Evolutionary conservation across 2,797 vertebrate genomes (phyloP), one percentile per base, ranked within the genome.

Genomic region (Diplodus sargus): DNA sequence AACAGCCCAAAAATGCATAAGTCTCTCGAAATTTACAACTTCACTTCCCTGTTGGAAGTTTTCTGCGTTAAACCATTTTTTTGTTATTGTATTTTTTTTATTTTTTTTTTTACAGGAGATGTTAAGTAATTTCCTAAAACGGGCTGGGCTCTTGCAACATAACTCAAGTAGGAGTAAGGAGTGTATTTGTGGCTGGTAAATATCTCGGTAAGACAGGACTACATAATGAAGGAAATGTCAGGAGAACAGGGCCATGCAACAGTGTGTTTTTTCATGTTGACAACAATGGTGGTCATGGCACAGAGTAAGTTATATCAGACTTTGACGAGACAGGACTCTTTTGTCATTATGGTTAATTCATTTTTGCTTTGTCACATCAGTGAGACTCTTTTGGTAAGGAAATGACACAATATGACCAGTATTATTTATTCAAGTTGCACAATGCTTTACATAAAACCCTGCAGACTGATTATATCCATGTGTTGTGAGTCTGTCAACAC

Each of bases 391-490:
- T 59, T 5, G 2, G 0, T n/a, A 30, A 30, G 1, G 28, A 39
- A 30, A 23, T 11, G 12, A 51, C 45, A 43, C 6, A 58, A 71
- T 22, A 43, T 34, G 1, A 15, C 2, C 49, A 28, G 25, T 47
- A 0, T 51, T 25, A 28, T 45, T 45, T 9, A 39, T 42, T 47
- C 34, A 9, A 4, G 12, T 22, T 53, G 4, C 0, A n/a, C 25
- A 20, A 51, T 15, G 3, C 30, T 63, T 3, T n/a, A 53, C 10
- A 9, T 18, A 7, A 15, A 62, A 22, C 7, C 4, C 10, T 8
- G 11, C 30, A 72, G 25, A 56, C 39, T 58, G 12, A 69, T 62
- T 63, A 62, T 82, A 70, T 51, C 25, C 10, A 48, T 28, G 45
- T 39, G 22, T 22, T 16, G 14, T 45, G 28, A n/a, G 43, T 9